These are phyloP conservation scores for Laterallus jamaicensis DNA, from an alignment of 2,113 vertebrate genomes.

Conservation along the genomic window DNA sequence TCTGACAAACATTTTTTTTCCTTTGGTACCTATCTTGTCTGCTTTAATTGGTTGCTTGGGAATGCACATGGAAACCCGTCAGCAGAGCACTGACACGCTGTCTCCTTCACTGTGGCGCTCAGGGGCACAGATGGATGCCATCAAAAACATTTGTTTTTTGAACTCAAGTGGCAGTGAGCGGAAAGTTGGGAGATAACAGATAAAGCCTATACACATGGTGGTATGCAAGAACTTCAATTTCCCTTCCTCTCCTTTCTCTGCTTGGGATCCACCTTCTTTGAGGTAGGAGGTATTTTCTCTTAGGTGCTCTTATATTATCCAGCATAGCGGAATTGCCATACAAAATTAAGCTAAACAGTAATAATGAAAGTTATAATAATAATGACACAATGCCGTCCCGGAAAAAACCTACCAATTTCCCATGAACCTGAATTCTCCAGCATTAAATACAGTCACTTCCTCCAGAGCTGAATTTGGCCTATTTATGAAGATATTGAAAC, in stretches of 20 bases:
- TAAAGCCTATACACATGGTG: neutral
- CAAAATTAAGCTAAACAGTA: neutral
- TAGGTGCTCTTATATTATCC: neutral
- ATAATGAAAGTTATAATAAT: neutral
- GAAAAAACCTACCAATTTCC: neutral
- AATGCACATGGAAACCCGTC: neutral
- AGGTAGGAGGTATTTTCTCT: neutral
- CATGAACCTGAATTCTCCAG: neutral
- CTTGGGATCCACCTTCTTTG: neutral
- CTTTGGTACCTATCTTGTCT: constrained; percentile 16
- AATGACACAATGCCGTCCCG: neutral
- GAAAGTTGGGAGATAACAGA: neutral
- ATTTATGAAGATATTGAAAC: neutral
- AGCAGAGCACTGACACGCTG: fast-evolving
- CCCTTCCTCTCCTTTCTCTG: neutral
- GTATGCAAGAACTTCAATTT: neutral
- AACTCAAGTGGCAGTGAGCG: neutral
- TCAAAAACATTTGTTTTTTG: neutral
- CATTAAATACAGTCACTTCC: neutral
- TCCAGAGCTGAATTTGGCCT: neutral
- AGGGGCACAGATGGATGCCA: neutral
- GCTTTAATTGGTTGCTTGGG: constrained; percentile 13
- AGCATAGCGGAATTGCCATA: neutral
- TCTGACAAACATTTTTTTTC: neutral
- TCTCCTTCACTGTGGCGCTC: neutral